These are phyloP conservation scores for Tachycineta bicolor DNA, from an alignment of 2,113 vertebrate genomes.

Conservation along the genomic window DNA sequence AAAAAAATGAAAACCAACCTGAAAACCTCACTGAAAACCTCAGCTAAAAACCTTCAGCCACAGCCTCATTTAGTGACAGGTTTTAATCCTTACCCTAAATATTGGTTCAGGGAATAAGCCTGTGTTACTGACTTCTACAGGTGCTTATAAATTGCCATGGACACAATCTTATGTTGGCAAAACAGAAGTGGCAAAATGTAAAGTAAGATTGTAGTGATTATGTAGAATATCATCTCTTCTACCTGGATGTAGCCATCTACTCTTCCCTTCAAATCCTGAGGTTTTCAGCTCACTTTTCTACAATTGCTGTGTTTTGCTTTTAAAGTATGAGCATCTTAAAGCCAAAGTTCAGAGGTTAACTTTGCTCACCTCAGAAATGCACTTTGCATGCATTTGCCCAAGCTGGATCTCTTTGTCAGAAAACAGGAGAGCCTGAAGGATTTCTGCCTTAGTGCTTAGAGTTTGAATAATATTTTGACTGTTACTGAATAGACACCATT, in stretches of 20 bases:
- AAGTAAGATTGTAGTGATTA: neutral
- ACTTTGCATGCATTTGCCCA: neutral
- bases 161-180: neutral
- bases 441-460: neutral
- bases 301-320: neutral
- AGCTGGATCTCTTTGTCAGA: neutral
- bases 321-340: neutral
- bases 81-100: neutral
- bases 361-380: neutral
- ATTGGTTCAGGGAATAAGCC: neutral
- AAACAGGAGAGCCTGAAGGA: neutral
- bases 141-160: neutral
- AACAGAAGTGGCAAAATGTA: neutral
- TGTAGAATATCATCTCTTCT: neutral
- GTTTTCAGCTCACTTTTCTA: neutral
- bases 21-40: neutral
- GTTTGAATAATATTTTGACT: constrained; percentile 8
- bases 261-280: neutral
- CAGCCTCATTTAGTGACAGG: neutral
- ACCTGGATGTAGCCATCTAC: neutral
- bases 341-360: neutral
- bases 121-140: neutral
- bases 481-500: constrained; percentile 21
- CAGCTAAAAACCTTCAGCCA: neutral
- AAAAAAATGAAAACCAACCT: too few species aligned